Evolutionary conservation across 2,797 vertebrate genomes (phyloP).

Genomic region (Rousettus madagascariensis): DNA sequence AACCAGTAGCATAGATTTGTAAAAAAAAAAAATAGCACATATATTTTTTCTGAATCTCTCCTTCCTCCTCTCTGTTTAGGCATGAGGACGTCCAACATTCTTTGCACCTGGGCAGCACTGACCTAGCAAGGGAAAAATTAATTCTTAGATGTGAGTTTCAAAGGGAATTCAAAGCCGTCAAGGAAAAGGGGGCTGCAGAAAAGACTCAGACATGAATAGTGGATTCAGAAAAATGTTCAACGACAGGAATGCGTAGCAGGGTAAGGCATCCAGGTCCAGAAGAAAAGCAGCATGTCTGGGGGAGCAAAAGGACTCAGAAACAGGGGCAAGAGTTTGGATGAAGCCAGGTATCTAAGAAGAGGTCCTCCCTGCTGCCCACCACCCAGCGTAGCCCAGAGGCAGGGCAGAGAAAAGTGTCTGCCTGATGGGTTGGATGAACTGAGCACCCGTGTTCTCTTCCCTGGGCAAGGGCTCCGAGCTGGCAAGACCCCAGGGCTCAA

Average conservation of each 20-base stretch:
- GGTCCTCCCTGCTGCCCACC: neutral
- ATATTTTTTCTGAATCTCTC: neutral
- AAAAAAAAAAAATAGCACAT: no score
- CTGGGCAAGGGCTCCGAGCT: neutral
- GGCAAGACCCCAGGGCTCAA: neutral
- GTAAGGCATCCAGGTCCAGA: neutral
- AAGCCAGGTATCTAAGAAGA: neutral
- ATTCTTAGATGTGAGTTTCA: neutral
- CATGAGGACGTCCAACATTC: neutral
- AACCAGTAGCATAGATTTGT: neutral
- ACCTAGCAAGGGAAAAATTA: neutral
- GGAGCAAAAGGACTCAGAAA: neutral
- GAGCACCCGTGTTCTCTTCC: neutral
- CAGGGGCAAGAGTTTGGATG: no score
- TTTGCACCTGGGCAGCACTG: neutral
- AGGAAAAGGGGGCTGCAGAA: neutral
- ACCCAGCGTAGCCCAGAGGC: neutral
- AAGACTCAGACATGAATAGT: neutral
- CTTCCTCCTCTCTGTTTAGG: neutral
- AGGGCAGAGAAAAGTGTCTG: neutral
- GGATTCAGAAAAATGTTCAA: neutral
- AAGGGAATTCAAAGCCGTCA: neutral
- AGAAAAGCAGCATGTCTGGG: no score
- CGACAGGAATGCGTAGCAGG: neutral
- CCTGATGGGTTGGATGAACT: neutral